Base-by-base conservation (phyloP, 2,113 vertebrate genomes). In the Anarrhichthys ocellatus region DNA sequence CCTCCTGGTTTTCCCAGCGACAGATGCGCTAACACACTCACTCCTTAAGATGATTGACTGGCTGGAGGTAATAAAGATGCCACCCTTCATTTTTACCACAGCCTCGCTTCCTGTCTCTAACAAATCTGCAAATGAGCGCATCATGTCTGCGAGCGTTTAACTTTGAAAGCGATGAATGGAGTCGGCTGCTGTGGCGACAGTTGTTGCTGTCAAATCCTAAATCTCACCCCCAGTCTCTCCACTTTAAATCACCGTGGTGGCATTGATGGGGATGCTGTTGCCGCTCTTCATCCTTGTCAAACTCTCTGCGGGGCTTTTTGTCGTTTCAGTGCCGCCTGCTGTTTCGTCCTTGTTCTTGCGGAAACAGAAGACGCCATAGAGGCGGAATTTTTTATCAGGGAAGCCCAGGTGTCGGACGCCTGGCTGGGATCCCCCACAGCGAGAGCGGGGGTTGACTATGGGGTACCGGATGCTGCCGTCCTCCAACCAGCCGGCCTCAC, bases 391-490 rank as follows among this genome's bases (percentile, higher is more conserved):
- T 82, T 96, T 96, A 69, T 98, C 97, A 0, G 98, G 97, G 85
- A 98, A 99, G 76, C 98, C 97, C 2, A 99, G 93, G 93, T 95
- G 96, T 68, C 98, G 95, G 20, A 99, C 96, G 0, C 97, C 98
- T 0, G 98, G 96, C 68, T 97, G 93, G 2, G 83, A 78, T n/a
- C 97, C 97, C 0, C 98, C 98, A 1, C 98, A 99, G 83, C 97
- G 96, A 0, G 94, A 86, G 0, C 97, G 95, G 0, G 98, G 98
- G 77, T 97, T 98, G 78, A 99, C 97, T 24, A 99, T 98, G 85
- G 98, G 97, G 88, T 99, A 99, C 27, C 98, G 97, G 63, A 97
- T 95, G 86, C 97, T 98, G 77, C 96, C 97, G 6, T 99, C 98
- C 32, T 96, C 96, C 87, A 99, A 83, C 98, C 98, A 99, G 27